Base-by-base conservation (phyloP, 1,140 invertebrate genomes). In the Drosophila paulistorum region DNA sequence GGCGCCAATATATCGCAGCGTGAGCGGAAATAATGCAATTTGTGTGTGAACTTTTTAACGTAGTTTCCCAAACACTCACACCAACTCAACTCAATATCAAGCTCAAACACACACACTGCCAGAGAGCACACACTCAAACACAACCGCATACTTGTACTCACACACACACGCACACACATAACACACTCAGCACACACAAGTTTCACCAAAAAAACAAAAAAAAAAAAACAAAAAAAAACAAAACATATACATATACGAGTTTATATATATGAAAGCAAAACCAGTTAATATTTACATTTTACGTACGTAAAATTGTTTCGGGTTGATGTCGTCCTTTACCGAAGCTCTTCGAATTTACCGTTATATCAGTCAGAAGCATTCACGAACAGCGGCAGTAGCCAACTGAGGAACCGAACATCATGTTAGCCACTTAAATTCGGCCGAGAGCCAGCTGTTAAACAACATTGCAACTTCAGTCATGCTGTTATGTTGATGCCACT, bases 41-140 rank as follows among this genome's bases (percentile, higher is more conserved):
- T 87, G 84, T 87, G 84, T 87, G 77, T 87, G 84, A 89, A 87
- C 84, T 87, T 87, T 86, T 87, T 83, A 83, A 89, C 85, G 77
- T 79, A 89, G 74, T 84, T 87, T 83, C 45, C 45, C 45, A 51
- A 51, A 51, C 26, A 45, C 54, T 61, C 67, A 66, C 59, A 58
- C 65, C 45, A 51, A 51, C 45, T 51, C 45, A 51, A 51, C 45
- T 51, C 45, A 51, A 51, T 51, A 51, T 57, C 37, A 51, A 39
- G 42, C 73, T 37, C 64, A 57, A n/a, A 37, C 42, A 66, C 51
- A 37, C 62, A 48, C 55, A 33, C 9, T 23, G 23, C 3, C 23
- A 23, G 23, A 23, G 23, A 23, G 3, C 23, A 23, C 23, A 26
- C 23, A 4, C 73, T 37, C 64, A 57, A n/a, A 42, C 69, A 65